Evolutionary conservation across 2,113 vertebrate species (phyloP).

Genomic region (Python bivittatus): DNA sequence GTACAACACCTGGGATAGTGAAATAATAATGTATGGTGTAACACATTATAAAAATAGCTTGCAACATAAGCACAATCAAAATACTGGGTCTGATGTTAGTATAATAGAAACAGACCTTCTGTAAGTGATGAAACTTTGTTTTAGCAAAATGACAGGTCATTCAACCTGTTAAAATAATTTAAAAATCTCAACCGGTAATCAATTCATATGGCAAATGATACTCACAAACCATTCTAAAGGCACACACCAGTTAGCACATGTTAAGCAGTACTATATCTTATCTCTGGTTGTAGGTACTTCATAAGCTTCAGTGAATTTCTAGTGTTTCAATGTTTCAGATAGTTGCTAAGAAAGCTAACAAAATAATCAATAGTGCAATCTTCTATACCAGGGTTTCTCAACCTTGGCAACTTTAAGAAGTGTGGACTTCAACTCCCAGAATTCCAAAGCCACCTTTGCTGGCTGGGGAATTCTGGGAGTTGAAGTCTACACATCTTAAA

Average conservation of each 20-base stretch:
- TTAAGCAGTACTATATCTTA: neutral
- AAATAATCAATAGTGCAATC: neutral
- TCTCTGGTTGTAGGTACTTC: neutral
- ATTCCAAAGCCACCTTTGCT: no score
- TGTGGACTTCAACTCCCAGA: no score
- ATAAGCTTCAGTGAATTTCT: neutral
- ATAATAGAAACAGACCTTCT: neutral
- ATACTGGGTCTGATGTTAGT: neutral
- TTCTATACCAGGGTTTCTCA: no score
- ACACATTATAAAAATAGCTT: neutral
- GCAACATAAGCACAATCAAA: neutral
- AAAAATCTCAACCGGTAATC: neutral
- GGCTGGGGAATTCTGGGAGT: no score
- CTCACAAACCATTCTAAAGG: neutral
- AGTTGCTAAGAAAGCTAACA: neutral
- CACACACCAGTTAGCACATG: neutral
- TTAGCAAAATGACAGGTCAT: neutral
- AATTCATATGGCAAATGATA: neutral
- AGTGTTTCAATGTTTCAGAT: neutral
- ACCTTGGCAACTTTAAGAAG: no score
- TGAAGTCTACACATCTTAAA: no score
- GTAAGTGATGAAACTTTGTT: neutral
- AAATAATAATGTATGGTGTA: neutral
- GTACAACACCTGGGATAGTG: neutral
- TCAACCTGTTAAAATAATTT: neutral